Percentiles rank a stretch among this genome's conserved stretches.
Evolutionary conservation across 2,113 vertebrate genomes (phyloP).

Genomic region (Choloepus hoffmanni): DNA sequence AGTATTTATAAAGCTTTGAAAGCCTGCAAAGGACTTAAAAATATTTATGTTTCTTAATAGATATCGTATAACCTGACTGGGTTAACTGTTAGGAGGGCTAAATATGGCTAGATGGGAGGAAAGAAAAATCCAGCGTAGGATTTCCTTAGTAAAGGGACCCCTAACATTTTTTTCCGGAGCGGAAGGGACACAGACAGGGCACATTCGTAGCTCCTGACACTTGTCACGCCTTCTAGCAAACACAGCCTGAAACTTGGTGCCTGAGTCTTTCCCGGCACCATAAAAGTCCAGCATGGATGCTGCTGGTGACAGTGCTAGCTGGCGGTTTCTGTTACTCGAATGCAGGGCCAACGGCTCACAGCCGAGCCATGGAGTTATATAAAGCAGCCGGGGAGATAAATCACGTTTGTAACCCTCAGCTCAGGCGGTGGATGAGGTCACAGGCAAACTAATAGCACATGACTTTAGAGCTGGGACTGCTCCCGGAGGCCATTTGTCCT

Average conservation of each 20-base stretch:
- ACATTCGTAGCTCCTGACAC: neutral
- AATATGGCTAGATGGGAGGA: neutral
- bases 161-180: neutral
- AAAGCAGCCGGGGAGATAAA: slow-evolving; percentile 50
- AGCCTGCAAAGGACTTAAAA: neutral
- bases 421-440: slow-evolving; percentile 51
- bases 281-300: neutral
- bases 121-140: neutral
- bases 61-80: neutral
- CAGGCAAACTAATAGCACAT: slow-evolving; percentile 57
- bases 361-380: neutral
- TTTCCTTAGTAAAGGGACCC: neutral
- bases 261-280: neutral
- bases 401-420: neutral
- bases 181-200: neutral
- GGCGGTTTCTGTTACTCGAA: neutral
- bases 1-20: neutral
- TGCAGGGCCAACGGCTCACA: neutral
- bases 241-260: neutral
- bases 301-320: rapidly evolving
- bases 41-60: neutral
- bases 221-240: neutral
- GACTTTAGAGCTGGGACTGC: slow-evolving; percentile 50
- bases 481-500: neutral
- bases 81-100: neutral